phyloP scores from a whole-genome alignment of 2,797 vertebrate species.

The Salarias fasciatus region DNA sequence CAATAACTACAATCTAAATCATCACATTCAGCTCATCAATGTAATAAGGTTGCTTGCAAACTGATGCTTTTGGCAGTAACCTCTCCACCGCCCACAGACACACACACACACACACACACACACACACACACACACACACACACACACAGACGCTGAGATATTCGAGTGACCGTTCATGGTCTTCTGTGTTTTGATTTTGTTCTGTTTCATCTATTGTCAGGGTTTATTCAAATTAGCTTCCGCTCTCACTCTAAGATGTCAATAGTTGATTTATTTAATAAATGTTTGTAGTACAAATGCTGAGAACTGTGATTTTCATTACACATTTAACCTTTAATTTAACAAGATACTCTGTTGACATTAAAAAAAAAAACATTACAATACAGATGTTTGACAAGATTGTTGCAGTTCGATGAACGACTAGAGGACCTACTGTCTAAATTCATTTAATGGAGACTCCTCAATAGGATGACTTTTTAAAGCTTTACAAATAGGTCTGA shows the following conservation, averaged over 20 bases:
- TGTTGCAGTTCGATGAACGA: too few relatives aligned
- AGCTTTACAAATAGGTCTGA: too few relatives aligned
- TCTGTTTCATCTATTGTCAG: neutral
- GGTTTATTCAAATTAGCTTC: neutral
- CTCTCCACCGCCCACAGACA: constrained; percentile 22
- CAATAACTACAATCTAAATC: constrained; percentile 60
- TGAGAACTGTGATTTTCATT: too few relatives aligned
- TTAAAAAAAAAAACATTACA: too few relatives aligned
- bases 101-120: neutral
- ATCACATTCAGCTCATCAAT: constrained; percentile 35
- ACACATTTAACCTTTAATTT: too few relatives aligned
- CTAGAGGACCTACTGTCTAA: too few relatives aligned
- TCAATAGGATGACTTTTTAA: too few relatives aligned
- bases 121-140: constrained; percentile 8
- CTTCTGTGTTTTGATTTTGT: constrained; percentile 11
- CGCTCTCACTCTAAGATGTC: neutral
- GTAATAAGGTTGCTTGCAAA: constrained; percentile 47
- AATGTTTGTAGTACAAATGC: too few relatives aligned
- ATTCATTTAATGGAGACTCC: too few relatives aligned
- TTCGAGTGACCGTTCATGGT: neutral
- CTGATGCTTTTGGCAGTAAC: constrained; percentile 31
- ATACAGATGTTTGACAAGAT: too few relatives aligned
- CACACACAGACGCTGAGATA: neutral
- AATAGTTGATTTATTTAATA: neutral
- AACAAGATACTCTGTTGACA: too few relatives aligned